A percentile compares a stretch with the other conserved stretches of the same genome.
phyloP scores from a whole-genome alignment of 2,113 vertebrate genomes.

The Dasyurus viverrinus region DNA sequence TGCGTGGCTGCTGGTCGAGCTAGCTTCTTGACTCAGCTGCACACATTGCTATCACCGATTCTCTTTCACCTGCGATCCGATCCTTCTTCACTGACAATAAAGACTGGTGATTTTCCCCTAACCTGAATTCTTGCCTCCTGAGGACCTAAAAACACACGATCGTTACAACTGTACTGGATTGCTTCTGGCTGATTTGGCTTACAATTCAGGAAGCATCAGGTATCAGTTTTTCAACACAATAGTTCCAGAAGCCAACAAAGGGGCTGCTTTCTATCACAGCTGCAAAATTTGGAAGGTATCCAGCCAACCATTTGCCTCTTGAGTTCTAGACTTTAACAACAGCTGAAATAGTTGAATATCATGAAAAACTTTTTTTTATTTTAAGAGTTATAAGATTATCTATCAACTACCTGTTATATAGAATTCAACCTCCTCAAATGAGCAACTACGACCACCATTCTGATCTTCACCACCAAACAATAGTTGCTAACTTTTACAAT shows the following conservation, averaged over 20 bases:
- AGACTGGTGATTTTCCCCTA: too few species aligned
- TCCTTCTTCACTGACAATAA: too few species aligned
- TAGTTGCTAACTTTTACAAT: not conserved
- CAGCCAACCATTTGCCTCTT: not conserved
- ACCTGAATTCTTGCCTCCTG: too few species aligned
- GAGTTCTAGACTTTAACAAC: not conserved
- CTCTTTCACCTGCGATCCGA: too few species aligned
- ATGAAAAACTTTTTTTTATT: not conserved
- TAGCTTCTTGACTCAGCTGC: too few species aligned
- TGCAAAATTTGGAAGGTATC: not conserved
- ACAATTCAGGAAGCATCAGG: not conserved
- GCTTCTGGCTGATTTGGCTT: not conserved
- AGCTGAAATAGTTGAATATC: not conserved
- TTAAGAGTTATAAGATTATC: not conserved
- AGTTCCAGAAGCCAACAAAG: not conserved
- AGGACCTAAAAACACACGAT: too few species aligned
- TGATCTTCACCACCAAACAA: not conserved
- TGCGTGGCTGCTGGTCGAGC: too few species aligned
- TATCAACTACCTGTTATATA: not conserved
- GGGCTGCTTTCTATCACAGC: not conserved
- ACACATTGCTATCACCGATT: too few species aligned
- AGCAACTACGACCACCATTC: not conserved
- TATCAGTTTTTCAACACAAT: not conserved
- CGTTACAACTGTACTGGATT: too few species aligned
- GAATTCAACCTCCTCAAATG: not conserved